Base-by-base conservation (phyloP, 2,888 invertebrate genomes). In the Lissocephala sabroskyi region DNA sequence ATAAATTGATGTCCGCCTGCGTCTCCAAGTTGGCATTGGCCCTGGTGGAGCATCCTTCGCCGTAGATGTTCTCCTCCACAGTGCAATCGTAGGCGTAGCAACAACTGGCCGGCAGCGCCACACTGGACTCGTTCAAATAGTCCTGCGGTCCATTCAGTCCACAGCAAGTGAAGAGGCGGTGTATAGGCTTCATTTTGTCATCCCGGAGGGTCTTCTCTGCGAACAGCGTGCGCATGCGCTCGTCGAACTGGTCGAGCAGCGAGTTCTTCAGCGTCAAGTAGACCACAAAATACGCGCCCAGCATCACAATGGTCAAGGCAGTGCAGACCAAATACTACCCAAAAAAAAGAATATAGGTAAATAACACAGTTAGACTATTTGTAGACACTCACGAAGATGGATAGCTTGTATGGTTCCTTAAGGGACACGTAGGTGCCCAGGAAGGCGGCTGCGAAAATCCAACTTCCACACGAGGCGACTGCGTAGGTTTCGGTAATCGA, bases 61-160 rank as follows among this genome's bases (percentile, higher is more conserved):
- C 42, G 43, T 57, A 75, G 29, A 79, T 61, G 45, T 79, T 64
- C 6, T 53, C 41, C 33, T 62, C 53, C n/a, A 56, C 49, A 14
- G 65, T 53, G 50, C 80, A 81, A 42, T 81, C 79, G 2, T 62
- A 59, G 17, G 50, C 47, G 16, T 61, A 52, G 42, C 80, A 81
- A 46, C 80, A 81, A 47, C 81, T 81, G 28, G 59, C 56, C 13
- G 81, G 80, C 56, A 81, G 45, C 10, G 62, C 63, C 3, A 64
- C 65, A 1, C 60, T 48, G 41, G 57, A 62, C 32, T 67, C 58
- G 4, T 44, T 42, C 10, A 77, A 44, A 49, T 79, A 81, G 39
- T 81, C 81, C 54, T 81, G 63, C 0, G 81, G 74, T n/a, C 80
- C 71, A 0, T 77, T 58, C 14, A 68, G 45, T 5, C 80, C 80